Percentiles rank a stretch among this genome's conserved stretches.
Conservation (phyloP, 1,140 invertebrate species). For the Cotesia chilonis region DNA sequence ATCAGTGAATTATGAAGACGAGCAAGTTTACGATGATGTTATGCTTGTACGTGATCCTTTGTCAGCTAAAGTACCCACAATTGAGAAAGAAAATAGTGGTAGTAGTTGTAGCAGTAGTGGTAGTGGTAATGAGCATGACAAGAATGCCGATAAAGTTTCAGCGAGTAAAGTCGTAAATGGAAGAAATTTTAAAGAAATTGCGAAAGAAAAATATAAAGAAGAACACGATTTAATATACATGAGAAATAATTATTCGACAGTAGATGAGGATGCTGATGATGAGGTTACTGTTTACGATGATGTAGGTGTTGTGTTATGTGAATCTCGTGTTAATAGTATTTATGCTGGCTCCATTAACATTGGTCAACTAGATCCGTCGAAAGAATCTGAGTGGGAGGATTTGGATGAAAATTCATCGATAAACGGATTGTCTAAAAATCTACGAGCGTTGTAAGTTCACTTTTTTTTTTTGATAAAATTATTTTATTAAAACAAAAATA, state of each 20-base stretch:
- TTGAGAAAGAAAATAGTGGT: conserved; percentile 5
- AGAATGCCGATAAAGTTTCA: conserved; percentile 5
- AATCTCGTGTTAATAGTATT: conserved; percentile 59
- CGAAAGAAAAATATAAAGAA: conserved; percentile 18
- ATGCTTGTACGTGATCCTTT: conserved; percentile 30
- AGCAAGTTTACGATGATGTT: conserved; percentile 57
- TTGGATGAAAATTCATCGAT: conserved; percentile 47
- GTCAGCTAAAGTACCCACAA: neutral
- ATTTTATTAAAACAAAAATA: too few species aligned
- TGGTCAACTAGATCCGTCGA: conserved; percentile 41
- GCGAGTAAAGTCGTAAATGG: neutral
- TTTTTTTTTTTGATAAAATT: neutral
- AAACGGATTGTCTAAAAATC: conserved; percentile 9
- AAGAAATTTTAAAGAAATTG: neutral
- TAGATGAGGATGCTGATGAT: conserved; percentile 42
- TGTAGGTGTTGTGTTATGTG: conserved; percentile 46
- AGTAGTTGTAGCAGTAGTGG: neutral
- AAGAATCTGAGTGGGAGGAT: conserved; percentile 59
- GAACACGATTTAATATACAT: conserved; percentile 39
- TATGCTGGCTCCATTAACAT: conserved; percentile 51
- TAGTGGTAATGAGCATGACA: neutral
- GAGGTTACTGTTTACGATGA: conserved; percentile 60
- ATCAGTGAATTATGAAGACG: conserved; percentile 41
- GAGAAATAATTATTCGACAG: conserved; percentile 50
- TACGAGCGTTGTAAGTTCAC: conserved; percentile 10